Evolutionary conservation across 2,797 vertebrate genomes (phyloP), one percentile per base, ranked within the genome.

Genomic region (Phataginus tricuspis): DNA sequence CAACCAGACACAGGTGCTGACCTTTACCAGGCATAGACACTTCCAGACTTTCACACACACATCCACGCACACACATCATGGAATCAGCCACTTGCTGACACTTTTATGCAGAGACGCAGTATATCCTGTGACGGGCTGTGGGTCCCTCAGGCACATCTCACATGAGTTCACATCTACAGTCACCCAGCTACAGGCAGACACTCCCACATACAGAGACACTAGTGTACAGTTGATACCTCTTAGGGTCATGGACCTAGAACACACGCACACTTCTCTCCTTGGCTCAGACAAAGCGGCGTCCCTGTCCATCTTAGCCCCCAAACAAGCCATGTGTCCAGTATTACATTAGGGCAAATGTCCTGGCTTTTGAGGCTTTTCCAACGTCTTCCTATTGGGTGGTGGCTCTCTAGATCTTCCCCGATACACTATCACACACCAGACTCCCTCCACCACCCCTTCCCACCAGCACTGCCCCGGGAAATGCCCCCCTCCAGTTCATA

Each of bases 231-330:
- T 34, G 91, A 88, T 42, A 87, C 27, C 37, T 87, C 68, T 92
- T 23, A 83, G 85, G 57, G 37, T 82, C 94, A 79, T 0, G 90
- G 80, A 90, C 57, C 80, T 78, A 72, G 49, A 95, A 51, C 23
- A 68, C 39, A 69, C 39, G 39, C 53, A 53, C n/a, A 91, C 68
- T 27, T 39, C 42, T 80, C 59, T 57, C 45, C 61, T 86, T 7
- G 10, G 72, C 82, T 91, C 69, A 97, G 94, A 98, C 97, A 98
- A 98, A 97, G 97, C 97, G 85, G 37, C 64, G 69, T 57, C 78
- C 49, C 59, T 72, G 69, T 86, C 59, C 74, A 82, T 55, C 29
- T 34, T 1, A 23, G 5, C 39, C 77, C 64, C n/a, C 57, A 92
- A 74, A 95, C 51, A 90, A 85, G 9, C 72, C 86, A 29, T 66